Evolutionary conservation across 2,797 vertebrate genomes (phyloP).

Genomic region (Morelia viridis): DNA sequence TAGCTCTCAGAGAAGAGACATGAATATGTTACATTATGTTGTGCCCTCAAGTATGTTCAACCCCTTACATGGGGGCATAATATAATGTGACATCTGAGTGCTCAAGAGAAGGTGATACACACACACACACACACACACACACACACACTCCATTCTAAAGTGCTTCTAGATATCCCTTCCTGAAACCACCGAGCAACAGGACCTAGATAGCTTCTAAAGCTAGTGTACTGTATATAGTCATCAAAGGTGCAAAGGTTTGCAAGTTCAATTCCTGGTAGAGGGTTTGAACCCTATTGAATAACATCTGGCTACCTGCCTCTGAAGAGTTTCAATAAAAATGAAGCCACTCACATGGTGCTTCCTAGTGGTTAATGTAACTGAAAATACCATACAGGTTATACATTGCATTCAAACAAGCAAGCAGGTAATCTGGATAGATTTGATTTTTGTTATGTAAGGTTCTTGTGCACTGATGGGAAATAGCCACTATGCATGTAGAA

Average conservation of each 20-base stretch:
- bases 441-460: not conserved
- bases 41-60: not conserved
- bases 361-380: not conserved
- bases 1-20: not conserved
- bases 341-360: not conserved
- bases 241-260: not conserved
- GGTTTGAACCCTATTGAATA: not conserved
- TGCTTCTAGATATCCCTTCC: not conserved
- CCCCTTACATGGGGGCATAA: not conserved
- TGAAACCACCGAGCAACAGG: not conserved
- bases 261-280: not conserved
- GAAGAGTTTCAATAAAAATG: not conserved
- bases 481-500: not conserved
- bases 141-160: not conserved
- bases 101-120: not conserved
- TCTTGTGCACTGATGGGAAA: not conserved
- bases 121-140: not conserved
- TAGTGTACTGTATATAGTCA: not conserved
- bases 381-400: no score
- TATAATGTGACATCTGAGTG: not conserved
- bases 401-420: no score
- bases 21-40: not conserved
- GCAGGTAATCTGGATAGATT: not conserved
- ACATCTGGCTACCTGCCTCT: not conserved
- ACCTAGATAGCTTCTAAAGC: not conserved